Conservation (phyloP, 1,140 invertebrate species). For the Scylla paramamosain region DNA sequence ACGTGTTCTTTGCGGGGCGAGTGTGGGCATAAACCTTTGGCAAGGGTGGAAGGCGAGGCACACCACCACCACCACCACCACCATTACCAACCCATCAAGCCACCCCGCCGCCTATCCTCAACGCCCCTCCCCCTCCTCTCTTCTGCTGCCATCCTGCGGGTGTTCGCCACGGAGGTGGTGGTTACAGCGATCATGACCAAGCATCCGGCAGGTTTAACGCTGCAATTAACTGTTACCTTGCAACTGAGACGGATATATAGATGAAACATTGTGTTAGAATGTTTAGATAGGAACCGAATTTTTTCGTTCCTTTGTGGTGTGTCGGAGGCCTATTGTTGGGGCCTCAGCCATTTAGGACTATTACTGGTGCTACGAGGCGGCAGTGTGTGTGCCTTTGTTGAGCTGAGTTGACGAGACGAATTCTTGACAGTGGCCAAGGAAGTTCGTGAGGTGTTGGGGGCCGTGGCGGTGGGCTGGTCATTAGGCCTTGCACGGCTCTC, state of each 20-base stretch:
- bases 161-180: not conserved
- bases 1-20: slow-evolving; percentile 66
- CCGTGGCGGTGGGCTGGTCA: slow-evolving; percentile 34
- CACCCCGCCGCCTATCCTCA: not conserved
- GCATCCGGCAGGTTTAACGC: not conserved
- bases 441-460: slow-evolving; percentile 2
- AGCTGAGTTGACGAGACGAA: slow-evolving; percentile 49
- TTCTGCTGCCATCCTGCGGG: not conserved
- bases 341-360: slow-evolving; percentile 69
- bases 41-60: not conserved
- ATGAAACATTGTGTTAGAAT: slow-evolving; percentile 37
- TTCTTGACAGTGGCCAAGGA: slow-evolving; percentile 26
- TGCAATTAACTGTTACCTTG: slow-evolving; percentile 47
- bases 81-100: not conserved
- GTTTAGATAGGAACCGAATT: slow-evolving; percentile 46
- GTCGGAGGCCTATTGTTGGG: slow-evolving; percentile 68
- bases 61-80: not conserved
- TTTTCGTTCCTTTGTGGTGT: slow-evolving; percentile 51
- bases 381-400: slow-evolving; percentile 56
- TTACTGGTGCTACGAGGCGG: slow-evolving; percentile 59
- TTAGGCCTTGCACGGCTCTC: slow-evolving; percentile 65
- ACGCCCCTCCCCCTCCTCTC: too few species aligned
- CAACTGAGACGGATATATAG: slow-evolving; percentile 6
- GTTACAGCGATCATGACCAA: slow-evolving; percentile 32
- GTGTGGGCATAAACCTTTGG: slow-evolving; percentile 65